phyloP scores from a whole-genome alignment of 2,113 vertebrate genomes.

The Mellivora capensis region DNA sequence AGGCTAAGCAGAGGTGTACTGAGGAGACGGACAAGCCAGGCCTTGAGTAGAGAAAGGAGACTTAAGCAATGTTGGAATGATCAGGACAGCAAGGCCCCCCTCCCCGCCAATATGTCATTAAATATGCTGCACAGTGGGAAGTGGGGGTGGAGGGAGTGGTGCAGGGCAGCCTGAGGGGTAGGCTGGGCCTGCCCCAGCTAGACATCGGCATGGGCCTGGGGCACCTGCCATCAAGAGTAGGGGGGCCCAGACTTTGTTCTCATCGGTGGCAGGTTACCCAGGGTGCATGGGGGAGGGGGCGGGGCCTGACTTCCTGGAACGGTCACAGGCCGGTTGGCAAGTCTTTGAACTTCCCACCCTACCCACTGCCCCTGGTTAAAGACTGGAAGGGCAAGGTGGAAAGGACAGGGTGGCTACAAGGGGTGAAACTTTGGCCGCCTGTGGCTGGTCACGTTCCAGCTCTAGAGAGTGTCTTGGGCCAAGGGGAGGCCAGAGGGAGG shows the following conservation, averaged over 20 bases:
- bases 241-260: not conserved
- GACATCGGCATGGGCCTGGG: not conserved
- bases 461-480: not conserved
- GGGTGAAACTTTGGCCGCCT: not conserved
- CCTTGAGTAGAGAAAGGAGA: not conserved
- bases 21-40: not conserved
- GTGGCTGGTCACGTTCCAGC: not conserved
- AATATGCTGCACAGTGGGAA: not conserved
- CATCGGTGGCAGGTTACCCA: not conserved
- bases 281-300: not conserved
- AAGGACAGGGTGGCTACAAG: not conserved
- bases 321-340: not conserved
- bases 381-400: not conserved
- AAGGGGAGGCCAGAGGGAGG: too few species aligned
- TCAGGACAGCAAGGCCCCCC: not conserved
- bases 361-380: not conserved
- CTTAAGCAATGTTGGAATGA: not conserved
- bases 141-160: not conserved
- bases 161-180: not conserved
- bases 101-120: too few species aligned
- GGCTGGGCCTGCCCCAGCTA: not conserved
- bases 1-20: not conserved
- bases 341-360: not conserved
- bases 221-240: not conserved
- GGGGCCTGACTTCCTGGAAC: not conserved